Percentiles rank a stretch among this genome's conserved stretches.
Evolutionary conservation across 2,797 vertebrate species (phyloP).

Genomic region (Menidia menidia): DNA sequence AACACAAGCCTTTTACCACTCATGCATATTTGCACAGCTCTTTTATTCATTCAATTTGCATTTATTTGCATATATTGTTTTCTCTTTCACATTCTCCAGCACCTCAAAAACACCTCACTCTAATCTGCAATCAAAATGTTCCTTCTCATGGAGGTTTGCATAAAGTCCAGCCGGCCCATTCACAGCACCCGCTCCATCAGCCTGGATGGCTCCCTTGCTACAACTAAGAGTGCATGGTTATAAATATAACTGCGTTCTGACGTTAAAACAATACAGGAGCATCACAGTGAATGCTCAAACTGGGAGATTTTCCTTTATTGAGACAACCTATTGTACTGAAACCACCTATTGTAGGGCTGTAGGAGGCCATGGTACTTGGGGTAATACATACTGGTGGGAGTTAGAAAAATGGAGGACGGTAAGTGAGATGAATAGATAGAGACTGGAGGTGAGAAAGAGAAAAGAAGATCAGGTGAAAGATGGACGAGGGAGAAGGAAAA

Average conservation of each 20-base stretch:
- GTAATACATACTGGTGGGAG: not conserved
- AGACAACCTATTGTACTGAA: no score
- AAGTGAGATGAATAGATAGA: constrained; percentile 57
- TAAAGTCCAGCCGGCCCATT: constrained; percentile 7
- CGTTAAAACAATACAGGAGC: not conserved
- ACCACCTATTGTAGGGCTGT: no score
- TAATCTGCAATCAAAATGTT: constrained; percentile 31
- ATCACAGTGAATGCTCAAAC: no score
- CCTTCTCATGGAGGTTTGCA: not conserved
- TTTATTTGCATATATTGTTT: constrained; percentile 41
- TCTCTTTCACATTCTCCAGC: constrained; percentile 14
- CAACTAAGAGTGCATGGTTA: constrained; percentile 47
- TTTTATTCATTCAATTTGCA: constrained; percentile 47
- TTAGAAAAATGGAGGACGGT: constrained; percentile 14
- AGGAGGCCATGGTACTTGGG: not conserved
- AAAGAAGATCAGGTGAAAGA: constrained; percentile 53
- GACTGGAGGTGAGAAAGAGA: constrained; percentile 10
- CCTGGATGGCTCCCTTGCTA: constrained; percentile 56
- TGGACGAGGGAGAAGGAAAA: constrained; percentile 32
- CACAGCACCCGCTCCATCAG: constrained; percentile 62
- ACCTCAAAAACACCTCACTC: constrained; percentile 14
- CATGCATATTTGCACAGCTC: constrained; percentile 25
- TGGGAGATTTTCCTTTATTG: no score
- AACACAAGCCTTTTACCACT: constrained; percentile 17
- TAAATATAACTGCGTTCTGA: not conserved